A percentile compares a stretch with the other conserved stretches of the same genome.
These are phyloP conservation scores for Augochlorella aurata DNA, from an alignment of 2,888 invertebrate genomes.

Conservation along the genomic window DNA sequence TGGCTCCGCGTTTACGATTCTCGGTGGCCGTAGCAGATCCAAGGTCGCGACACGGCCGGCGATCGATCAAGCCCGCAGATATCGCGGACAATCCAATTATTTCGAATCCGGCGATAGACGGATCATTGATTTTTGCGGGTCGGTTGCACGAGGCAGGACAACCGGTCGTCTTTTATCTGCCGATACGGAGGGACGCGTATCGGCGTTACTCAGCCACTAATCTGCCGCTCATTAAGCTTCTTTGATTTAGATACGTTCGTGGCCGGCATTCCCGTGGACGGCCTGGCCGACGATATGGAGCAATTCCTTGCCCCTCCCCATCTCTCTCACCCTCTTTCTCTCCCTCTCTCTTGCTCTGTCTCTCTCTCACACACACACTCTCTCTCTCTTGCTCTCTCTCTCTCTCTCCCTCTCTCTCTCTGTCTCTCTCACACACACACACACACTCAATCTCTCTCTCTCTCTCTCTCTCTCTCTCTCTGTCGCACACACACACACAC, in stretches of 20 bases:
- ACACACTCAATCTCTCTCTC: no score
- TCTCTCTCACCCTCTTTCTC: no score
- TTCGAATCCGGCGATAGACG: constrained; percentile 36
- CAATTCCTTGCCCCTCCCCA: constrained; percentile 24
- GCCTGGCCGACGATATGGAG: constrained; percentile 48
- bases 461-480: no score
- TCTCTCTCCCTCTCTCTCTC: no score
- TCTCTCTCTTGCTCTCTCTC: no score
- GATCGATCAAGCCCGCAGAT: constrained; percentile 20
- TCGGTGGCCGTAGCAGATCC: background rate
- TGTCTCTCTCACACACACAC: no score
- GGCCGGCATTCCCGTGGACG: constrained; percentile 27
- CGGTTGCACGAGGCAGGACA: constrained; percentile 14
- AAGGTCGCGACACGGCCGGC: background rate
- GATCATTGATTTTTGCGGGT: constrained; percentile 44
- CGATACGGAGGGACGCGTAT: constrained; percentile 51
- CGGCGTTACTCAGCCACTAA: constrained; percentile 61
- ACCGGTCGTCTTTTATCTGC: constrained; percentile 41
- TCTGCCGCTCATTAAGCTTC: constrained; percentile 69
- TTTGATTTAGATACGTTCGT: constrained; percentile 66
- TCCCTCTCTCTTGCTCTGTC: no score
- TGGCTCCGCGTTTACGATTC: background rate
- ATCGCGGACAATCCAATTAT: constrained; percentile 63
- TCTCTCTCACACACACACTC: no score
- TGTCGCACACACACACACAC: no score